Conservation (phyloP, 2,113 vertebrate species). For the Ophthalmolycus amberensis region DNA sequence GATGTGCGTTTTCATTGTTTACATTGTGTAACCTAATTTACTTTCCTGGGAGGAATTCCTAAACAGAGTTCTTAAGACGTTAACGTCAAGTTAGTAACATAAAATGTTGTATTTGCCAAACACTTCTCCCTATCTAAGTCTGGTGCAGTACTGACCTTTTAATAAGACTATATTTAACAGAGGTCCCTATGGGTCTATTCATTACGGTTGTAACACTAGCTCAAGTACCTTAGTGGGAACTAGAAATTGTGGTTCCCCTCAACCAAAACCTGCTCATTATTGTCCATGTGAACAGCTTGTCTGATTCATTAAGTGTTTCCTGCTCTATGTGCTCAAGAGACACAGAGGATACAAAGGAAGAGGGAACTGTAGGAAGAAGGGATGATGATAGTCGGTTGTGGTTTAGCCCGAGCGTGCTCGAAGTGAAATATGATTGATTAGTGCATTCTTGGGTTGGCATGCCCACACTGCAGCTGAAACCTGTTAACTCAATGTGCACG, state of each 20-base stretch:
- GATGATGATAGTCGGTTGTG: constrained; percentile 56
- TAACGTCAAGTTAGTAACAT: constrained; percentile 30
- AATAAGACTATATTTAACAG: constrained; percentile 69
- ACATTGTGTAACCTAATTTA: constrained; percentile 62
- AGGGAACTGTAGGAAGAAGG: constrained; percentile 51
- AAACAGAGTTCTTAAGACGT: constrained; percentile 32
- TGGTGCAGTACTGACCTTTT: constrained; percentile 62
- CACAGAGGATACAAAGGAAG: constrained; percentile 58
- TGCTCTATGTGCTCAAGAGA: constrained; percentile 70
- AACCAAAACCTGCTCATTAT: constrained; percentile 82
- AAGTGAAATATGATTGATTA: constrained; percentile 83
- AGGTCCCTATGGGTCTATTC: constrained; percentile 67
- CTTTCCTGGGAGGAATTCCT: constrained; percentile 55
- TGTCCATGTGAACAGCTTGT: constrained; percentile 80
- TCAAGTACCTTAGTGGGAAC: constrained; percentile 70
- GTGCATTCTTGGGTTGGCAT: constrained; percentile 73
- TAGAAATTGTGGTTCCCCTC: constrained; percentile 75
- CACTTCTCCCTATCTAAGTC: constrained; percentile 12
- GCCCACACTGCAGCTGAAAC: constrained; percentile 75
- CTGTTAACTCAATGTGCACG: constrained; percentile 77
- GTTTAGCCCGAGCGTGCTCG: constrained; percentile 70
- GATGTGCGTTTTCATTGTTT: constrained; percentile 67
- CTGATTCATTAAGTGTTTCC: constrained; percentile 80
- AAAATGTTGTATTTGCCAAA: constrained; percentile 26
- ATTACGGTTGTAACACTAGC: constrained; percentile 72